Base-by-base conservation (phyloP, 1,140 invertebrate species). In the Trachymyrmex septentrionalis region DNA sequence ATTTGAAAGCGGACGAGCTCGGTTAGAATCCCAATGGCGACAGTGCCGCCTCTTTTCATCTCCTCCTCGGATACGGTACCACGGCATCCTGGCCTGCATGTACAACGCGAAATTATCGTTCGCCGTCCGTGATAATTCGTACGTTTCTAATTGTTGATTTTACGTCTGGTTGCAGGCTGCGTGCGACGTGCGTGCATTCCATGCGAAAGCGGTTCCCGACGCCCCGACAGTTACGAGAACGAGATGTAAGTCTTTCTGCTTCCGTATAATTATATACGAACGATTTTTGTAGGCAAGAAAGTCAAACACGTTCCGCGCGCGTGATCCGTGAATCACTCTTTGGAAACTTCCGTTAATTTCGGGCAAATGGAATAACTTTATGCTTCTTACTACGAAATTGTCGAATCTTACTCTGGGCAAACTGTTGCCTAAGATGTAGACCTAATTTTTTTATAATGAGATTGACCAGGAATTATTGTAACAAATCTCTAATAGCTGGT, bases 1-100 rank as follows among this genome's bases (percentile, higher is more conserved):
- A 90, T 91, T 91, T 87, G 84, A 91, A 91, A 91, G 87, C 89
- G 90, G 89, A 91, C 89, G 87, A 91, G 87, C 89, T 91, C 81
- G 84, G 89, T 91, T 91, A 91, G 89, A 88, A 90, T 90, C 75
- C 69, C 87, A 85, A 87, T 81, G 89, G 90, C 80, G 88, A 87
- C 71, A 82, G 77, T 67, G 71, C 88, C 75, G 86, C 82, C 82
- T 80, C 87, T 86, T 90, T 90, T 87, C 80, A 90, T 30, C 89
- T 90, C 53, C 86, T 82, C 66, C 66, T 82, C 76, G 63, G 63
- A 5, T 57, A 53, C 48, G 38, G 9, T 69, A 24, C n/a, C 63
- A 9, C 38, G 38, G 24, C 61, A 19, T n/a, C 59, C 27, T 16
- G 14, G 30, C 3, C 48, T 44, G 34, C 38, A 38, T 50, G 14